Base-by-base conservation (phyloP, 30 jellyfish, hydroid and myxozoan genomes). In the Clytia hemisphaerica region DNA sequence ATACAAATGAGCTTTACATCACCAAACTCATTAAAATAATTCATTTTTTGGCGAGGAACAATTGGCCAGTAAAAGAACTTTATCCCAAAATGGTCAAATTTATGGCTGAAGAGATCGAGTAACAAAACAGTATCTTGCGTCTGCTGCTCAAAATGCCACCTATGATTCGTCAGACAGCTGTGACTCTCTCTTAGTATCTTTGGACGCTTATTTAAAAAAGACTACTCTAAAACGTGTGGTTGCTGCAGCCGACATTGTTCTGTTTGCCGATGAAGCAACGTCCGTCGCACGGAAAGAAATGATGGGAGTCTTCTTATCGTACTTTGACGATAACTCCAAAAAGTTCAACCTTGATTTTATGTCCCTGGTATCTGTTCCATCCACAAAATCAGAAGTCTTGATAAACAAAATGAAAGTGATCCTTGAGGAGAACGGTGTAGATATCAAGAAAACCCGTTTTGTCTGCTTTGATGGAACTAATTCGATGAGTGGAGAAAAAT, bases 101-200 rank as follows among this genome's bases (percentile, higher is more conserved):
- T 40, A 10, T 40, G n/a, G 53, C 53, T 7, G 53, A 40, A 40
- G 53, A 40, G n/a, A 40, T 40, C 14, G 53, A 40, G n/a, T 10
- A 40, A 16, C 53, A 10, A 40, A 40, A 7, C 53, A 40, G 10
- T 40, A 7, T 10, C 16, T n/a, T 7, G 53, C 16, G n/a, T 40
- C 16, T 40, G 53, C 14, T 7, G n/a, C n/a, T n/a, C n/a, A n/a
- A n/a, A n/a, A n/a, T n/a, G n/a, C 16, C 10, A 40, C 53, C 16
- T 40, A 40, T 40, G 53, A 40, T 40, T 40, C 53, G n/a, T 40
- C 53, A 40, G 53, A 40, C 53, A 40, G 53, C 16, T 40, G 53
- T n/a, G 53, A 40, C 16, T 10, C 14, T n/a, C 16, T 40, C 16
- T n/a, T 40, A 7, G 53, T 40, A 10, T 40, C 53, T 40, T 10